These are phyloP conservation scores for Gadopsis marmoratus DNA, from an alignment of 2,797 vertebrate species.

Conservation along the genomic window DNA sequence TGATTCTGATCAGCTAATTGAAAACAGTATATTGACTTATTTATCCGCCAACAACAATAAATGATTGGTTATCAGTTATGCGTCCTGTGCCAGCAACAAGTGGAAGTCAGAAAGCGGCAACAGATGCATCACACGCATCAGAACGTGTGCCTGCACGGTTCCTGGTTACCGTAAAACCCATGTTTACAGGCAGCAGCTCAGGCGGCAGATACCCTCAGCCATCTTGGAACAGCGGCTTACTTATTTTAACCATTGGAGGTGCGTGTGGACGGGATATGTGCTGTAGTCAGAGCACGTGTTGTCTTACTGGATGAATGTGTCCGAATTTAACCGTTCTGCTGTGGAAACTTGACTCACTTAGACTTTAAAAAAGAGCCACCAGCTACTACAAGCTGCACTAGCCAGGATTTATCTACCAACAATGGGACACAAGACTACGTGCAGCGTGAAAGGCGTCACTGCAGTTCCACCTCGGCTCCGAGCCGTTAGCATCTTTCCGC, in stretches of 20 bases:
- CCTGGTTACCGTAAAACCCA: neutral
- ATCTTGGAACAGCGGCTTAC: neutral
- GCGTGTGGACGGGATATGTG: neutral
- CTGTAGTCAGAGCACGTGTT: neutral
- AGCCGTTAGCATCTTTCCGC: too few species aligned
- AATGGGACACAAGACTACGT: too few species aligned
- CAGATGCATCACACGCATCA: neutral
- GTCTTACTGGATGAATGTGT: neutral
- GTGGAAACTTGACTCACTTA: neutral
- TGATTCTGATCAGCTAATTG: constrained; percentile 55
- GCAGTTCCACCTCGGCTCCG: too few species aligned
- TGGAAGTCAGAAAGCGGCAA: neutral
- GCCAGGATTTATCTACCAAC: neutral
- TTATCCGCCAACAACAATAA: constrained; percentile 41
- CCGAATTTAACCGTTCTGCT: constrained; percentile 11
- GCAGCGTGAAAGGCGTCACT: too few species aligned
- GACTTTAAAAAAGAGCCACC: too few species aligned
- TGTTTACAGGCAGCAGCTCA: constrained; percentile 12
- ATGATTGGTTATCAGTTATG: constrained; percentile 46
- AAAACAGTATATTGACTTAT: constrained; percentile 57
- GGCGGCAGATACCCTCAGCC: neutral
- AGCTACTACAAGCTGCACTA: neutral
- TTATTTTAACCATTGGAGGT: neutral
- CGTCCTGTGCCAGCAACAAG: neutral
- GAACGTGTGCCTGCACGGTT: neutral